Conservation (phyloP, 2,888 invertebrate species). For the Lordiphosa andalusiaca region DNA sequence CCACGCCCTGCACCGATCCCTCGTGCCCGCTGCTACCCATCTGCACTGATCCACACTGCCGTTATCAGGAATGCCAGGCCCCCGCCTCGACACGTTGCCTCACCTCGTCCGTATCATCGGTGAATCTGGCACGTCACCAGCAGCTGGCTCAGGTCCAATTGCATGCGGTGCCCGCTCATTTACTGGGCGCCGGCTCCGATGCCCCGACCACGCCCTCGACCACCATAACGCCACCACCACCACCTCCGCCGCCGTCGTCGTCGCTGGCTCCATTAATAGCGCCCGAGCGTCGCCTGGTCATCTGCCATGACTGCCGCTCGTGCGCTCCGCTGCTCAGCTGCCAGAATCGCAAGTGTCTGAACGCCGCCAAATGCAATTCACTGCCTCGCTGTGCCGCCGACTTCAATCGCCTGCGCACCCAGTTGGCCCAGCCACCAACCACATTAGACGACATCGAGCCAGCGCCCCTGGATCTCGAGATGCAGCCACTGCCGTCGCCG, state of each 20-base stretch:
- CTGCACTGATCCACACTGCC: constrained; percentile 80
- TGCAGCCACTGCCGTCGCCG: constrained; percentile 41
- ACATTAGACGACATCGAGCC: constrained; percentile 76
- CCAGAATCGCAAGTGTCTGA: constrained; percentile 80
- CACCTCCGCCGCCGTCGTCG: constrained; percentile 30
- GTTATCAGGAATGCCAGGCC: constrained; percentile 76
- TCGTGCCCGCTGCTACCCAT: constrained; percentile 79
- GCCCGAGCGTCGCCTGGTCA: constrained; percentile 62
- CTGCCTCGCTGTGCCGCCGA: constrained; percentile 81
- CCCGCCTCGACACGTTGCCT: constrained; percentile 39
- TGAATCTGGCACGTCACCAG: constrained; percentile 75
- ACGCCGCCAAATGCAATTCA: constrained; percentile 81
- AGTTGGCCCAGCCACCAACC: constrained; percentile 75
- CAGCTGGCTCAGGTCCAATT: constrained; percentile 76
- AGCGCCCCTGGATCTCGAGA: constrained; percentile 57
- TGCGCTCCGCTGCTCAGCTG: constrained; percentile 79
- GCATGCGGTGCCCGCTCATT: constrained; percentile 73
- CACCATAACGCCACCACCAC: constrained; percentile 57
- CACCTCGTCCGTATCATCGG: constrained; percentile 64
- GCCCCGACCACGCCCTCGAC: constrained; percentile 68
- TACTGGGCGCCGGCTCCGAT: constrained; percentile 57
- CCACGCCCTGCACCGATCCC: constrained; percentile 80
- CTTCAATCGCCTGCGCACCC: constrained; percentile 78
- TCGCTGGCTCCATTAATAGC: neutral
- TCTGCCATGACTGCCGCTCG: constrained; percentile 79